phyloP scores from a whole-genome alignment of 1,140 invertebrate species.

The Physella acuta region DNA sequence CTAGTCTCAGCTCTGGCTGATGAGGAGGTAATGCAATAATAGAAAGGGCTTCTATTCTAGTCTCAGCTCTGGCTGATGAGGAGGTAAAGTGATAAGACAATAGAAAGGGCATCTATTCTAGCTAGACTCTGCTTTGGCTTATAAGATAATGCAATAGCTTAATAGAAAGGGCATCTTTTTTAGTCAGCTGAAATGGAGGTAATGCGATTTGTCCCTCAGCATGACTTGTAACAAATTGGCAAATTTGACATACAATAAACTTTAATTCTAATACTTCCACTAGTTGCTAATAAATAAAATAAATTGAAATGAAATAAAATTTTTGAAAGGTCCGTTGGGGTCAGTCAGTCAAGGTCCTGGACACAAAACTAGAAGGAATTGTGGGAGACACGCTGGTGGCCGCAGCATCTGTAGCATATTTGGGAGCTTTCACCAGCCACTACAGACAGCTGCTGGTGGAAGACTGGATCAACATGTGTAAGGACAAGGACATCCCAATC shows the following conservation, averaged over 20 bases:
- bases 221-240: too few relatives aligned
- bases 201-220: too few relatives aligned
- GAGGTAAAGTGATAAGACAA: too few relatives aligned
- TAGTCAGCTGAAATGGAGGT: too few relatives aligned
- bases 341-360: constrained; percentile 67
- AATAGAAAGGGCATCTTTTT: too few relatives aligned
- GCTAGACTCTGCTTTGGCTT: too few relatives aligned
- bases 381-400: constrained; percentile 56
- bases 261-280: too few relatives aligned
- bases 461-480: constrained; percentile 47
- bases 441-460: constrained; percentile 49
- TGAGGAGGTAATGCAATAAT: constrained; percentile 68
- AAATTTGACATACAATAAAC: too few relatives aligned
- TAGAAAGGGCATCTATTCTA: too few relatives aligned
- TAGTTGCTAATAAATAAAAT: too few relatives aligned
- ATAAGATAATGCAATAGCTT: too few relatives aligned
- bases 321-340: constrained; percentile 75
- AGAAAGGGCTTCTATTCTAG: constrained; percentile 76
- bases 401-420: constrained; percentile 55
- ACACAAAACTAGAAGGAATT: constrained; percentile 51
- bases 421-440: constrained; percentile 54
- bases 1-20: constrained; percentile 79
- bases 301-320: too few relatives aligned
- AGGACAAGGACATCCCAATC: constrained; percentile 49
- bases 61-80: constrained; percentile 79